Evolutionary conservation across 2,113 vertebrate species (phyloP), one percentile per base, ranked within the genome.

Genomic region (Halichoeres trimaculatus): DNA sequence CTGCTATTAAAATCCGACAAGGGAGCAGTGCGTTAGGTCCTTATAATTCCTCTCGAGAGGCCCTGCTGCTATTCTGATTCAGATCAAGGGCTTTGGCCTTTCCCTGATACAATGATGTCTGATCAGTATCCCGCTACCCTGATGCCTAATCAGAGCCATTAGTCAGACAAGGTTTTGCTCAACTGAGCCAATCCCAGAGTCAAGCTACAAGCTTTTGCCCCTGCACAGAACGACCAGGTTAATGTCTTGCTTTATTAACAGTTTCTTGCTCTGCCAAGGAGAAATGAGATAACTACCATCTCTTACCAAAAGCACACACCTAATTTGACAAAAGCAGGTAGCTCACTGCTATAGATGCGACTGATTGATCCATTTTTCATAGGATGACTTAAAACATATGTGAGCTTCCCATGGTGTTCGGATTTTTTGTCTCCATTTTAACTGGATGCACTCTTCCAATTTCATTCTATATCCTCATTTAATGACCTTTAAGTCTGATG

Each of bases 11-110:
- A 84, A 77, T 38, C 56, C 55, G 59, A 77, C 67, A 71, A 62
- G 61, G 70, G 71, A 79, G 71, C 30, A 70, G 40, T 36, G 70
- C 34, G 41, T 41, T 12, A 34, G 34, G 70, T 58, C 65, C 48
- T 72, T 53, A 26, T 71, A 72, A 78, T 69, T 67, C 57, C 70
- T 85, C 84, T 66, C 68, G 24, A 62, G 76, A 76, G 66, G 45
- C 48, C 57, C 19, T 60, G 59, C 50, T 56, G 71, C 62, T 68
- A 71, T 65, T 79, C 50, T 47, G 69, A 85, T 74, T 64, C 58
- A 78, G 24, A 70, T 83, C 26, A 73, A 65, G 58, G 38, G 76
- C 65, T 84, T 67, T 57, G 75, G 70, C 70, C 81, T 76, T 68
- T 77, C 64, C 45, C 65, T 71, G 66, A 63, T 65, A 65, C 60